Evolutionary conservation across 1,140 invertebrate species (phyloP).

Genomic region (Arion vulgaris): DNA sequence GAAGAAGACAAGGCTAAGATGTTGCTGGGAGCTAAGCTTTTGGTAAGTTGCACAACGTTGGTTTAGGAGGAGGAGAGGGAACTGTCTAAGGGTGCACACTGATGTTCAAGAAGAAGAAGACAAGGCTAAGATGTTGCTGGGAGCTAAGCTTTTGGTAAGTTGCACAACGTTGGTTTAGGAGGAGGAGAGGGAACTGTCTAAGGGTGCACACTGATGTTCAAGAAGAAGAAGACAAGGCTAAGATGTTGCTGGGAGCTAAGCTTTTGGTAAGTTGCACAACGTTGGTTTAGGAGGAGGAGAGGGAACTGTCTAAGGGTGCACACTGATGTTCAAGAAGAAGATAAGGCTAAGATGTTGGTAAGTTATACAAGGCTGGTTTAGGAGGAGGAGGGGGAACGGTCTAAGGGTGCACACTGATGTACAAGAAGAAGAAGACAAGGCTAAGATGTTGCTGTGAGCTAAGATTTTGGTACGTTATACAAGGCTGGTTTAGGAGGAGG

Average conservation of each 20-base stretch:
- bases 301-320: background rate
- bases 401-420: constrained; percentile 67
- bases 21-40: constrained; percentile 8
- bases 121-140: no score
- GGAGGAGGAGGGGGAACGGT: no score
- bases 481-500: background rate
- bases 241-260: constrained; percentile 83
- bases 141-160: no score
- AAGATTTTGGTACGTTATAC: background rate
- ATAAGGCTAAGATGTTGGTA: constrained; percentile 84
- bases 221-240: constrained; percentile 94
- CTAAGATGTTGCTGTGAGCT: constrained; percentile 71
- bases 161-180: no score
- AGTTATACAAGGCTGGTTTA: background rate
- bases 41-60: no score
- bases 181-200: background rate
- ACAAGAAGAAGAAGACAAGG: no score
- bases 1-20: constrained; percentile 71
- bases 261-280: constrained; percentile 50
- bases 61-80: background rate
- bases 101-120: no score
- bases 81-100: background rate
- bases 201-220: constrained; percentile 75
- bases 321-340: constrained; percentile 84
- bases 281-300: no score